Base-by-base conservation (phyloP, 2,888 invertebrate genomes). In the Sinopyrophorus schimmeli region DNA sequence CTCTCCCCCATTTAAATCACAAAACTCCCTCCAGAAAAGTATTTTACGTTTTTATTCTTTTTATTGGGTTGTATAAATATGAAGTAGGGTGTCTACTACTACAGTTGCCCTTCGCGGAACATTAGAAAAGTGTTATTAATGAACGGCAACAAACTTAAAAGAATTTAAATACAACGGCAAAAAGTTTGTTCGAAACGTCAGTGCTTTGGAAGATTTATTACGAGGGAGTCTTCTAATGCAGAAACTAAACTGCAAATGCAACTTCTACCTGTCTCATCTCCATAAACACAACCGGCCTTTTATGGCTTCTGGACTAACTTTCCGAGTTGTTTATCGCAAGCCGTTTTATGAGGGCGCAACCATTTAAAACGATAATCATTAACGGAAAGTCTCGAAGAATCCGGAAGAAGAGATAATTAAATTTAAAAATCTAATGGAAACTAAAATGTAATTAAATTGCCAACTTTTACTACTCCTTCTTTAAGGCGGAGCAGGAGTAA, bases 31-130 rank as follows among this genome's bases (percentile, higher is more conserved):
- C 58, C 58, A 62, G 62, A 66, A 65, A 63, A 61, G 67, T 66
- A 68, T 66, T 68, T 62, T 64, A 62, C 63, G 61, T 64, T 67
- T 67, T 67, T 69, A 69, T 69, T 70, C 68, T 66, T 64, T 65
- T 68, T 68, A 69, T 70, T 67, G 63, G 65, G 59, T 62, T 63
- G 62, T 70, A 67, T 67, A 69, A 68, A 69, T 68, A 67, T 67
- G 67, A 66, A 66, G 63, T 60, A 58, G 63, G 51, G 63, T 60
- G 58, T 55, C 53, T 54, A 59, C 42, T 48, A 42, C 48, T 16
- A 42, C 48, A 31, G 24, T 30, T 50, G 12, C 10, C 11, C 37
- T 44, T 37, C 30, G 17, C 11, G 20, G 27, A 15, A 35, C 12
- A 27, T 41, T 40, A 40, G 12, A 7, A 38, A 16, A 40, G 10